Base-by-base conservation (phyloP, 2,888 invertebrate genomes). In the Imbricaverruca yamaguchii region DNA sequence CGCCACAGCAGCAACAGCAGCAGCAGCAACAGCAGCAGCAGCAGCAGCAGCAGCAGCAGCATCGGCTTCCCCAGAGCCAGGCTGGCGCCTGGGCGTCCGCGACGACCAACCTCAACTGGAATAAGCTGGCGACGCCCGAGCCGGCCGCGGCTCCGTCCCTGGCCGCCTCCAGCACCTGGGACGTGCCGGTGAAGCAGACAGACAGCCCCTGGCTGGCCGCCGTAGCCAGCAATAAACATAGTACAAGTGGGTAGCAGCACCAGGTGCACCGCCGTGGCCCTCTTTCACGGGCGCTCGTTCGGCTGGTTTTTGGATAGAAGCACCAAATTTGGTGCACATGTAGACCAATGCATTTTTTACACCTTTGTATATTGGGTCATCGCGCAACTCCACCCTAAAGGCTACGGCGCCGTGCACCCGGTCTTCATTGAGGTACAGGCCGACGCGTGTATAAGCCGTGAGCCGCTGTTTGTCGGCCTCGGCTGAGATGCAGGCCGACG, bases 81-180 rank as follows among this genome's bases (percentile, higher is more conserved):
- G 88, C 87, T 77, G 89, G 90, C 63, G 91, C 91, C 81, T 92
- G 91, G 90, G 90, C 91, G 81, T 89, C 90, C 84, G 89, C 89
- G 21, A 88, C 89, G 13, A 90, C 90, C 84, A 89, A 88, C 82
- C 85, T 90, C 81, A 89, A 88, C 79, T 91, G 91, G 91, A 85
- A 87, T 56, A n/a, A 69, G 53, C 13, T 39, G 39, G 69, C 69
- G 8, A 39, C 15, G 65, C 80, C n/a, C 39, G 18, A 13, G 78
- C n/a, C 78, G 57, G 56, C 78, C 23, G 21, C n/a, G 53, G 21
- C 77, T 18, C 67, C 77, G 77, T 21, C 11, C 55, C 53, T 55
- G 55, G 77, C 18, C 77, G 53, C 77, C 6, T 39, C 69, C 39
- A 13, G 53, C 9, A n/a, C 56, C 12, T 78, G 55, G 78, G n/a